Percentiles rank a stretch among this genome's conserved stretches.
phyloP scores from a whole-genome alignment of 1,140 invertebrate genomes.

The Hermatobates lingyangjiaoensis region DNA sequence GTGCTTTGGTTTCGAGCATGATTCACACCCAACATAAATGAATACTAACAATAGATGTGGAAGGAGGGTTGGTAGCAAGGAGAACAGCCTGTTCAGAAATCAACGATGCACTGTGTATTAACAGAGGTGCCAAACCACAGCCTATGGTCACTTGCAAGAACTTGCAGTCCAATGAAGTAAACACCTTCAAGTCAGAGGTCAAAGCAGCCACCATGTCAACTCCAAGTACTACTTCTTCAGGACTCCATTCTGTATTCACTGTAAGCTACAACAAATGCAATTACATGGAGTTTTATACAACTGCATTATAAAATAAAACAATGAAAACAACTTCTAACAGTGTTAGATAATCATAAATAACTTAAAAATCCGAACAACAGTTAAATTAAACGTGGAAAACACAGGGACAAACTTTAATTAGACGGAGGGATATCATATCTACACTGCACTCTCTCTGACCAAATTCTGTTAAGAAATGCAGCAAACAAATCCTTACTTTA shows the following conservation, averaged over 20 bases:
- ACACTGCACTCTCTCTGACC: no score
- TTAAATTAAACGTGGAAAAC: no score
- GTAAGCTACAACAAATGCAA: slow-evolving; percentile 28
- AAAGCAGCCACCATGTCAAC: slow-evolving; percentile 68
- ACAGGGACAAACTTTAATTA: no score
- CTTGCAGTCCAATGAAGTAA: slow-evolving; percentile 62
- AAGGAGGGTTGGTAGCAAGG: slow-evolving; percentile 8
- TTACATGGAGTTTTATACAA: no score
- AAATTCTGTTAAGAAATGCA: no score
- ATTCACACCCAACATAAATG: slow-evolving; percentile 11
- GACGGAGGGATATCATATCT: no score
- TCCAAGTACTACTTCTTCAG: slow-evolving; percentile 40
- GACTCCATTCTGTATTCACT: slow-evolving; percentile 54
- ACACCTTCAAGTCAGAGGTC: slow-evolving; percentile 51
- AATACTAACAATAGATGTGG: slow-evolving; percentile 13
- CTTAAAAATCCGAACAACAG: slow-evolving; percentile 3
- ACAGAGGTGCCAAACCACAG: slow-evolving; percentile 37
- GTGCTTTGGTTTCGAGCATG: no score
- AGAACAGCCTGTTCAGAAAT: slow-evolving; percentile 10
- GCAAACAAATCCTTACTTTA: no score
- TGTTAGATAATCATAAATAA: no score
- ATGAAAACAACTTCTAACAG: no score
- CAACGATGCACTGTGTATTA: slow-evolving; percentile 23
- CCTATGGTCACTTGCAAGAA: slow-evolving; percentile 59
- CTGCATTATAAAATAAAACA: no score